Conservation (phyloP, 2,113 vertebrate species). For the Balaeniceps rex region DNA sequence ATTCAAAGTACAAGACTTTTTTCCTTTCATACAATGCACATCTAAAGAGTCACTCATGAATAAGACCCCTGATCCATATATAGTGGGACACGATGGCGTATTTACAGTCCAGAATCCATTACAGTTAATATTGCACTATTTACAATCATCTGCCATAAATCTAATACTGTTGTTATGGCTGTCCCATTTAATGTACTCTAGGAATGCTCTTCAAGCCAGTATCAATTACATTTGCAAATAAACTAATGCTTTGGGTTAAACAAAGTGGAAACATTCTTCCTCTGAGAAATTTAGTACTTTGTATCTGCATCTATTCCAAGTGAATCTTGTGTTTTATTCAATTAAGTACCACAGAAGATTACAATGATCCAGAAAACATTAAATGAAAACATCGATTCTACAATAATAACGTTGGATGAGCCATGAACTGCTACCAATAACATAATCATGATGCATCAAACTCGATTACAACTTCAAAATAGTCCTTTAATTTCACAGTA, state of each 20-base stretch:
- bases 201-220: constrained; percentile 15
- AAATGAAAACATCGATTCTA: background rate
- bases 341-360: constrained; percentile 38
- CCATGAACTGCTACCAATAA: background rate
- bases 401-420: background rate
- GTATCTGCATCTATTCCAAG: background rate
- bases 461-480: background rate
- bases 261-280: constrained; percentile 32
- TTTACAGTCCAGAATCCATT: constrained; percentile 24
- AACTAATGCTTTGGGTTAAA: constrained; percentile 24
- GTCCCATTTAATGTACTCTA: constrained; percentile 14
- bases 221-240: constrained; percentile 43
- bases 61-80: background rate
- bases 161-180: background rate
- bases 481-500: constrained; percentile 16
- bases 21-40: background rate
- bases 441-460: background rate
- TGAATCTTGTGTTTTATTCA: constrained; percentile 8
- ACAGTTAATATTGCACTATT: background rate
- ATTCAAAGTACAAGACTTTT: background rate
- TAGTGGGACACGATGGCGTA: background rate
- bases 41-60: background rate
- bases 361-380: constrained; percentile 23
- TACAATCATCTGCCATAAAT: constrained; percentile 22
- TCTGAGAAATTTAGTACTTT: constrained; percentile 34